phyloP scores from a whole-genome alignment of 1,140 invertebrate species.

The Dendrolimus kikuchii region DNA sequence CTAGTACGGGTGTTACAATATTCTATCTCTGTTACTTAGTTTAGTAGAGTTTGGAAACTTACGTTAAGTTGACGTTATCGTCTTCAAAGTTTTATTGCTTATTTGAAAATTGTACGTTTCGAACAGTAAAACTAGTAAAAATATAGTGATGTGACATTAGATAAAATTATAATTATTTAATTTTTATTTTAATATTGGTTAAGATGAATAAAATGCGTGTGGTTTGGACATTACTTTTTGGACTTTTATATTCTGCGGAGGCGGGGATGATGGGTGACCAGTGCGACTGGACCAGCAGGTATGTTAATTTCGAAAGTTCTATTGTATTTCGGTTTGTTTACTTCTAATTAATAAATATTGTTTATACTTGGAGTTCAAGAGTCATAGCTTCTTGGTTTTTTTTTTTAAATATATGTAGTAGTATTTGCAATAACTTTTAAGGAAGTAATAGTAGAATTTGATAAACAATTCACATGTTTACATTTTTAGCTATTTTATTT shows the following conservation, averaged over 20 bases:
- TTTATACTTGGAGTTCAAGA: background rate
- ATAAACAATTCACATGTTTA: too few relatives aligned
- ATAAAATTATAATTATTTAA: slow-evolving; percentile 18
- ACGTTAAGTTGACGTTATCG: too few relatives aligned
- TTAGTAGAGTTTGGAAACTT: slow-evolving; percentile 3
- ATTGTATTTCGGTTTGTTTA: slow-evolving; percentile 17
- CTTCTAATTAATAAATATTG: slow-evolving; percentile 11
- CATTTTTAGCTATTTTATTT: too few relatives aligned
- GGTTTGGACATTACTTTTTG: slow-evolving; percentile 61
- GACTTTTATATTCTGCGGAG: slow-evolving; percentile 49
- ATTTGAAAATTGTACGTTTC: background rate
- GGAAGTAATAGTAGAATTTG: too few relatives aligned
- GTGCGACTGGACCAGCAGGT: slow-evolving; percentile 76
- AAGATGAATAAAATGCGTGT: slow-evolving; percentile 38
- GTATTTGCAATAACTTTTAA: too few relatives aligned
- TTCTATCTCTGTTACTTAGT: slow-evolving; percentile 32
- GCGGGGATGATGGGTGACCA: slow-evolving; percentile 73
- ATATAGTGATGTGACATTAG: slow-evolving; percentile 35
- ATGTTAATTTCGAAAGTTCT: slow-evolving; percentile 29
- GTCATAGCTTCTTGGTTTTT: too few relatives aligned
- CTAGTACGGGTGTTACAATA: too few relatives aligned
- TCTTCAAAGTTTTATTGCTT: too few relatives aligned
- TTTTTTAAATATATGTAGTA: too few relatives aligned
- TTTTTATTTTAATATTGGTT: slow-evolving; percentile 16
- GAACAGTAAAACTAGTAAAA: slow-evolving; percentile 18